These are phyloP conservation scores for Drosophila lacicola DNA, from an alignment of 2,888 invertebrate genomes.

Conservation along the genomic window DNA sequence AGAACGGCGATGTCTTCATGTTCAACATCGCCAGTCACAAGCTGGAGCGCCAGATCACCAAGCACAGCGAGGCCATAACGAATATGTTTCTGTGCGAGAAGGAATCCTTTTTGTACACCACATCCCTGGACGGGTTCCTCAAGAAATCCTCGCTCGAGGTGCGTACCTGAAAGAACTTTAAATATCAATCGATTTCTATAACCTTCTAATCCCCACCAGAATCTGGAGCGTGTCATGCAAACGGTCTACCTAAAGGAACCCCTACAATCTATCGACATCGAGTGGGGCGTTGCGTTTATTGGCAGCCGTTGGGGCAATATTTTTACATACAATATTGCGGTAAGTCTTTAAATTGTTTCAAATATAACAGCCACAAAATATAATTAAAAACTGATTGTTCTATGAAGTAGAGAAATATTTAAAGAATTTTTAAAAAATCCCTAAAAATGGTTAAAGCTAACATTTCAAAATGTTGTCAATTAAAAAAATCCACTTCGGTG, in stretches of 20 bases:
- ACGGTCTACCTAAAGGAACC: conserved; percentile 85
- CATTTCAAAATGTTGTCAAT: too few species aligned
- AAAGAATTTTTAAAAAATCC: too few species aligned
- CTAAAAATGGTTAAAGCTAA: too few species aligned
- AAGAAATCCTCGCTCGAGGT: conserved; percentile 83
- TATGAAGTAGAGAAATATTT: too few species aligned
- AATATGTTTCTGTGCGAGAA: conserved; percentile 77
- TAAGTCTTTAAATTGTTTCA: conserved; percentile 77
- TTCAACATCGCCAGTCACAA: conserved; percentile 77
- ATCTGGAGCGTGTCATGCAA: conserved; percentile 79
- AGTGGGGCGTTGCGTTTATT: conserved; percentile 90
- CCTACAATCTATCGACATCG: conserved; percentile 90
- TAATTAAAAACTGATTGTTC: too few species aligned
- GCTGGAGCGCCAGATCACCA: conserved; percentile 79
- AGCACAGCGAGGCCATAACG: conserved; percentile 84
- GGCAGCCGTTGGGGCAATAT: conserved; percentile 91
- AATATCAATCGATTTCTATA: background rate
- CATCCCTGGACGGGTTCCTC: conserved; percentile 83
- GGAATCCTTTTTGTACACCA: conserved; percentile 79
- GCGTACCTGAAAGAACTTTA: conserved; percentile 10
- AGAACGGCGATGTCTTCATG: conserved; percentile 84
- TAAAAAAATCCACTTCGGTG: too few species aligned
- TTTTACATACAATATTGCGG: conserved; percentile 89
- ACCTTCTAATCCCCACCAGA: conserved; percentile 57
- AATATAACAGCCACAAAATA: too few species aligned